Evolutionary conservation across 2,888 invertebrate species (phyloP), one percentile per base, ranked within the genome.

Genomic region (Diplazon laetatorius): DNA sequence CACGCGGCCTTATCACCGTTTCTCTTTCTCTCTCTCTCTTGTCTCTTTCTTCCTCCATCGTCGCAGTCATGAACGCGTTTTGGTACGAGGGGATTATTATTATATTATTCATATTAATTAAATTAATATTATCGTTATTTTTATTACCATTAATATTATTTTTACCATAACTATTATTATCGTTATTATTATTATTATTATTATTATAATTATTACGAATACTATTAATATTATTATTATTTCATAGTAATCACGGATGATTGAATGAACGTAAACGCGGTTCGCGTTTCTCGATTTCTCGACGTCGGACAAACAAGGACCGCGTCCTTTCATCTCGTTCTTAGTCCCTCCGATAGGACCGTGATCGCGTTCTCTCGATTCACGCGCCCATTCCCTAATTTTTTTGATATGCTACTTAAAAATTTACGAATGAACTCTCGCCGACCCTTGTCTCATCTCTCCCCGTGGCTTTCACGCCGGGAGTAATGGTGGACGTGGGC

Each of bases 361-460:
- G 79, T 73, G 76, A 76, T 80, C 79, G 78, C 75, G 71, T 75
- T 78, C 78, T 68, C 48, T 66, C 78, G 78, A 78, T 77, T 74
- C 76, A 77, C 78, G 69, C 76, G 71, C 55, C 78, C 74, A 66
- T 66, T 76, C 55, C 75, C 75, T 80, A 80, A 80, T 79, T 46
- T n/a, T n/a, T 78, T 79, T 85, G 83, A 83, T 84, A 85, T 85
- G 86, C 85, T 86, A 86, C 86, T 84, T 85, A 81, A 80, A 30
- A 30, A 30, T 5, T 30, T 2, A 81, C 78, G 65, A 79, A 78
- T 50, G 59, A 71, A 80, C 55, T 62, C 65, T 69, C n/a, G 39
- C 22, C 57, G 30, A 30, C 2, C 4, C 30, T 5, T 6, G 30
- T 30, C 30, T n/a, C 57, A 10, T 44, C 30, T 68, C 50, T 68